Conservation (phyloP, 1,140 invertebrate genomes). For the Potamilus streckersoni region DNA sequence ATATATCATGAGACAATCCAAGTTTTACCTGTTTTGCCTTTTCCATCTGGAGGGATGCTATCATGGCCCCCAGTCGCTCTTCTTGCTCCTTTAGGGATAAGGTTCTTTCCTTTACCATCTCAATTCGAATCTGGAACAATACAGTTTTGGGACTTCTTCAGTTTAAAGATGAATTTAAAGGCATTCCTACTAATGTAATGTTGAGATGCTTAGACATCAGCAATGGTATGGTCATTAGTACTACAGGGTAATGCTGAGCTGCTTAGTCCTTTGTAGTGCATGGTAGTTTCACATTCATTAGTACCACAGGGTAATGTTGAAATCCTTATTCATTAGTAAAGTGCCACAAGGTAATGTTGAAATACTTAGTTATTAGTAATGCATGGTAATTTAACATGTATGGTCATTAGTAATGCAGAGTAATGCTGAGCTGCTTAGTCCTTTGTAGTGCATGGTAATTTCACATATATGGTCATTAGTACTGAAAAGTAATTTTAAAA, state of each 20-base stretch:
- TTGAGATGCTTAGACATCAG: neutral
- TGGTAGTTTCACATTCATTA: neutral
- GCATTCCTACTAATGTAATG: neutral
- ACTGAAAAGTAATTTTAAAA: too few relatives aligned
- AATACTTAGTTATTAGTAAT: too few relatives aligned
- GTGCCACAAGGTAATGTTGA: too few relatives aligned
- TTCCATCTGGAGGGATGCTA: conserved; percentile 60
- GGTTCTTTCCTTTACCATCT: conserved; percentile 64
- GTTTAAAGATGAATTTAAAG: neutral
- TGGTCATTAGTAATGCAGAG: too few relatives aligned
- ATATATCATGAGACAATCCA: too few relatives aligned
- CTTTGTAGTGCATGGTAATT: too few relatives aligned
- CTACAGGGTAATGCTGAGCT: neutral
- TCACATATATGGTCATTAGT: too few relatives aligned
- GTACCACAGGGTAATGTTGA: neutral
- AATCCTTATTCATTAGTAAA: too few relatives aligned
- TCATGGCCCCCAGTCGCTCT: conserved; percentile 60
- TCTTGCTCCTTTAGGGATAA: conserved; percentile 61
- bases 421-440: too few relatives aligned
- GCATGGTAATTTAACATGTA: too few relatives aligned
- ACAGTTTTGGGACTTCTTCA: neutral
- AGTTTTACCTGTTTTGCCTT: conserved; percentile 63
- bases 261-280: neutral
- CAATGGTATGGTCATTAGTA: neutral
- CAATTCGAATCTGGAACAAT: conserved; percentile 52